Evolutionary conservation across 2,888 invertebrate species (phyloP).

Genomic region (Ichneumoninae sp.): DNA sequence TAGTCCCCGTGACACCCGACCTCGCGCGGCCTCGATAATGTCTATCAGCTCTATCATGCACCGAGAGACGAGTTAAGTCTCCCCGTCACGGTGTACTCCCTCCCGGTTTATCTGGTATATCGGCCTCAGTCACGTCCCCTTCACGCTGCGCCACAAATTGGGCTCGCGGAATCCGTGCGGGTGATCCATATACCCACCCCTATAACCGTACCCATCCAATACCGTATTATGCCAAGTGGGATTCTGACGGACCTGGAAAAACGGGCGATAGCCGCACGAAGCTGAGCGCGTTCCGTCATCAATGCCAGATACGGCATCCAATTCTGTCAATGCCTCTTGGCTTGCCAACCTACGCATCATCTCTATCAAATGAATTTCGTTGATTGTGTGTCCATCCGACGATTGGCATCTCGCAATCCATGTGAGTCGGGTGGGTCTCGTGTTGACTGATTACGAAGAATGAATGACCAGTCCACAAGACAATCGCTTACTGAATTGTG

Average conservation of each 20-base stretch:
- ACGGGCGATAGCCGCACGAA: neutral
- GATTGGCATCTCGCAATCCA: neutral
- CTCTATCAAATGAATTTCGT: no score
- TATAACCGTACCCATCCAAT: neutral
- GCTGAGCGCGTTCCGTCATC: neutral
- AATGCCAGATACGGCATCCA: neutral
- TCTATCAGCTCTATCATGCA: slow-evolving; percentile 75
- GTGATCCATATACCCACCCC: slow-evolving; percentile 31
- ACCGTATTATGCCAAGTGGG: neutral
- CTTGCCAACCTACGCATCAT: neutral
- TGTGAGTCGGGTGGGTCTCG: neutral
- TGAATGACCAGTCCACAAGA: no score
- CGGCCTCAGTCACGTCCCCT: slow-evolving; percentile 37
- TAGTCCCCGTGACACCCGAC: slow-evolving; percentile 76
- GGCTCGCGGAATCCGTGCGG: slow-evolving; percentile 44
- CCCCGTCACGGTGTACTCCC: slow-evolving; percentile 49
- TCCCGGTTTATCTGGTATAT: slow-evolving; percentile 33
- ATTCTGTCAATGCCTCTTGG: neutral
- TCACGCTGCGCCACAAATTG: slow-evolving; percentile 42
- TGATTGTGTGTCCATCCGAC: neutral
- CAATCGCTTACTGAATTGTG: no score
- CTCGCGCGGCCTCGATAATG: slow-evolving; percentile 75
- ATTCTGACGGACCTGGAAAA: neutral
- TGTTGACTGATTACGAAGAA: no score
- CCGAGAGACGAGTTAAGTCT: slow-evolving; percentile 64